Conservation (phyloP, 2,113 vertebrate species). For the Athene cunicularia region DNA sequence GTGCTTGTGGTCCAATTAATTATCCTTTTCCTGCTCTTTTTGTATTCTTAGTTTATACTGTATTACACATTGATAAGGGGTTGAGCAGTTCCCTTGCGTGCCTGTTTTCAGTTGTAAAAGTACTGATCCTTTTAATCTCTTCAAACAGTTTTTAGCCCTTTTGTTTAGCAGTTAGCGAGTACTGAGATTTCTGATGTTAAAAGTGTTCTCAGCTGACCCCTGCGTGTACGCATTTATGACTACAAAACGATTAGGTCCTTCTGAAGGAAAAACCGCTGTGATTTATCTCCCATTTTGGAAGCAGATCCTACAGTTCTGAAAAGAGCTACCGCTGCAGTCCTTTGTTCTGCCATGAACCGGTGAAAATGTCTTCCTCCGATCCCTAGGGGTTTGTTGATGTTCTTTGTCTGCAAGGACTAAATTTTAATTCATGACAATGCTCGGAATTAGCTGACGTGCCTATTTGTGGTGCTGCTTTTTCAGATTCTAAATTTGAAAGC, state of each 20-base stretch:
- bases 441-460: background rate
- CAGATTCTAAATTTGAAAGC: background rate
- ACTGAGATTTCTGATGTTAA: background rate
- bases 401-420: background rate
- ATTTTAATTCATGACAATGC: background rate
- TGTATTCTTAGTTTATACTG: background rate
- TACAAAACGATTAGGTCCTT: background rate
- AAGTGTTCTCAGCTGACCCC: background rate
- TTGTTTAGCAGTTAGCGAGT: background rate
- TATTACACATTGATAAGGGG: background rate
- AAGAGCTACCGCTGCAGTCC: background rate
- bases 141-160: background rate
- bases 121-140: background rate
- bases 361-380: background rate
- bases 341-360: slow-evolving; percentile 1
- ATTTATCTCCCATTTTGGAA: background rate
- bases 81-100: background rate
- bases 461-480: background rate
- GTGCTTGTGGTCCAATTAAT: background rate
- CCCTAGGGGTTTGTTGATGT: background rate
- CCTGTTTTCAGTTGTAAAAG: background rate
- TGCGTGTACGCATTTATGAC: background rate
- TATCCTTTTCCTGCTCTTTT: background rate
- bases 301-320: background rate
- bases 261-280: background rate